phyloP scores from a whole-genome alignment of 2,888 invertebrate species.

The Tyria jacobaeae region DNA sequence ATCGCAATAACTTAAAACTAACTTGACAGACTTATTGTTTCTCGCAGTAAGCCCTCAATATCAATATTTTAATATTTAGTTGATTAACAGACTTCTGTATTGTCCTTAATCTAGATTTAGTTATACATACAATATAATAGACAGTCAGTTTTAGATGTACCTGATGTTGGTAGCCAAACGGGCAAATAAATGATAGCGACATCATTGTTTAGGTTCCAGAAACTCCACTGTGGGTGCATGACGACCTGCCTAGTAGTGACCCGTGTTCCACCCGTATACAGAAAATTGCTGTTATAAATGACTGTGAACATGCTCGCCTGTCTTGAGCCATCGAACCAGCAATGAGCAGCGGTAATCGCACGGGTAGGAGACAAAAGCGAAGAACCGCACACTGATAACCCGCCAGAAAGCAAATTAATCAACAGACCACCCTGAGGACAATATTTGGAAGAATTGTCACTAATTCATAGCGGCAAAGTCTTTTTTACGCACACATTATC shows the following conservation, averaged over 20 bases:
- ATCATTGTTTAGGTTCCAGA: slow-evolving; percentile 49
- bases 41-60: no score
- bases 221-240: slow-evolving; percentile 48
- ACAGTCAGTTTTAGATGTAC: slow-evolving; percentile 35
- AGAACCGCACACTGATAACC: slow-evolving; percentile 54
- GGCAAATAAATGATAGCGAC: slow-evolving; percentile 52
- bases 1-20: no score
- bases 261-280: slow-evolving; percentile 53
- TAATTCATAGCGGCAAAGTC: no score
- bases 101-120: no score
- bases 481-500: no score
- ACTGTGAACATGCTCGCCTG: slow-evolving; percentile 59
- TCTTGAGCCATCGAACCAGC: slow-evolving; percentile 56
- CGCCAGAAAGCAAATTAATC: slow-evolving; percentile 50
- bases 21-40: no score
- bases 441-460: neutral
- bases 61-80: no score
- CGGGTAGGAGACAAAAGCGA: slow-evolving; percentile 52
- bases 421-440: slow-evolving; percentile 50
- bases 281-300: slow-evolving; percentile 53
- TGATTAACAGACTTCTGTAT: no score
- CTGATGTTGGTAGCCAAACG: slow-evolving; percentile 16
- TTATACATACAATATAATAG: no score
- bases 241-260: slow-evolving; percentile 46
- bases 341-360: slow-evolving; percentile 58